Conservation (phyloP, 2,797 vertebrate genomes). For the Peromyscus aztecus region DNA sequence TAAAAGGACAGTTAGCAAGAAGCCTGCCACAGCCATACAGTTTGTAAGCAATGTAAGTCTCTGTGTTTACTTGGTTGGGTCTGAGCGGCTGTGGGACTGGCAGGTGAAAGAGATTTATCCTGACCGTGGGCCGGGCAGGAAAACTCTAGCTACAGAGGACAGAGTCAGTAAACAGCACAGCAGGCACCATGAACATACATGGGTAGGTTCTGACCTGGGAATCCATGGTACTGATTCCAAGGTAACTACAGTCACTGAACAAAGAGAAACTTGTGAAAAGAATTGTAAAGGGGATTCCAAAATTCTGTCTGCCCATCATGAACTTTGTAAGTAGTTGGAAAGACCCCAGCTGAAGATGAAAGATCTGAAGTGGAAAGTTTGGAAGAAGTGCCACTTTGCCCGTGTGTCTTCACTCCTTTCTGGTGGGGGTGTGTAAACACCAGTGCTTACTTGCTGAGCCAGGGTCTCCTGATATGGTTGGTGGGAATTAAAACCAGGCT, state of each 20-base stretch:
- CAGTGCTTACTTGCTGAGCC: neutral
- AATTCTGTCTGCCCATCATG: neutral
- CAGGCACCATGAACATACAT: neutral
- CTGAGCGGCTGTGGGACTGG: too few relatives aligned
- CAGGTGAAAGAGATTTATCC: too few relatives aligned
- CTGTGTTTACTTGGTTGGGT: too few relatives aligned
- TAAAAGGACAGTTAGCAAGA: too few relatives aligned
- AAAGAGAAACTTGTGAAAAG: constrained; percentile 25
- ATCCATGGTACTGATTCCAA: neutral
- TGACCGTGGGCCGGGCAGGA: too few relatives aligned
- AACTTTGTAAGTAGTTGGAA: neutral
- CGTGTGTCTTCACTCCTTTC: neutral
- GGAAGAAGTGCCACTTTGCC: neutral
- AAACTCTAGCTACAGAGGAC: too few relatives aligned
- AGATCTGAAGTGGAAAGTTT: neutral
- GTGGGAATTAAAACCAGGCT: neutral
- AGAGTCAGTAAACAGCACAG: neutral
- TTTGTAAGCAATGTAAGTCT: too few relatives aligned
- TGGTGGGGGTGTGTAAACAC: neutral
- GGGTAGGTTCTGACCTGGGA: neutral
- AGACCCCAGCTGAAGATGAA: neutral
- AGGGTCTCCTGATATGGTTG: neutral
- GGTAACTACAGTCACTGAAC: neutral
- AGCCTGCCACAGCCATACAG: too few relatives aligned
- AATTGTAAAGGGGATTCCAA: neutral